Evolutionary conservation across 2,797 vertebrate species (phyloP).

Genomic region (Rhinatrema bivittatum): DNA sequence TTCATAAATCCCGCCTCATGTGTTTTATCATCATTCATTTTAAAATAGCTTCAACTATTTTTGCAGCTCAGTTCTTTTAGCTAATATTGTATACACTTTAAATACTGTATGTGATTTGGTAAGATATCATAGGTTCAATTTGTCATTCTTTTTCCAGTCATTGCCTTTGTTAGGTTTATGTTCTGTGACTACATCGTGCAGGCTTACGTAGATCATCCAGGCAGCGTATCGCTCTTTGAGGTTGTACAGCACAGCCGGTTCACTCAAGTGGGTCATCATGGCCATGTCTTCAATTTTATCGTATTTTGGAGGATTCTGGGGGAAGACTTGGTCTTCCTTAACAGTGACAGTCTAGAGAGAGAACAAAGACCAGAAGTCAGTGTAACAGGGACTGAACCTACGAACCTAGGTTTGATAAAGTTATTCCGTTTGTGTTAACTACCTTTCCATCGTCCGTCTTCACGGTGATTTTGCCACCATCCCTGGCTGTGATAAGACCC

Average conservation of each 20-base stretch:
- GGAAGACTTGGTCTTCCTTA: constrained; percentile 62
- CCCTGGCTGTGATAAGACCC: constrained; percentile 48
- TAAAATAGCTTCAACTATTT: too few relatives aligned
- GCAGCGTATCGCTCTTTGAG: constrained; percentile 75
- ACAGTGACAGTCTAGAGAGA: constrained; percentile 54
- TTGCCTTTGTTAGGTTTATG: too few relatives aligned
- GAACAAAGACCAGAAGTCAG: too few relatives aligned
- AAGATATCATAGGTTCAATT: too few relatives aligned
- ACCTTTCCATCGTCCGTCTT: constrained; percentile 66
- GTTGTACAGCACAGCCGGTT: constrained; percentile 74
- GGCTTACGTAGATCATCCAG: constrained; percentile 77
- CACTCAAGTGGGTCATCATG: constrained; percentile 72
- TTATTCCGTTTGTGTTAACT: constrained; percentile 24
- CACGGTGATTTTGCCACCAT: constrained; percentile 71
- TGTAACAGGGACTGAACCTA: too few relatives aligned
- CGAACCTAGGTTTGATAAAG: too few relatives aligned
- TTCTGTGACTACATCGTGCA: background rate
- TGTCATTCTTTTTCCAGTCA: too few relatives aligned
- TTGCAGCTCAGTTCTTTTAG: too few relatives aligned
- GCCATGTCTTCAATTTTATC: constrained; percentile 77
- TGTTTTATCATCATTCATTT: too few relatives aligned
- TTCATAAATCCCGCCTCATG: too few relatives aligned
- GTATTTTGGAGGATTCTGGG: constrained; percentile 74
- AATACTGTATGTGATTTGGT: too few relatives aligned
- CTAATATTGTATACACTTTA: too few relatives aligned